phyloP scores from a whole-genome alignment of 1,140 invertebrate species.

The Trichogramma pretiosum region DNA sequence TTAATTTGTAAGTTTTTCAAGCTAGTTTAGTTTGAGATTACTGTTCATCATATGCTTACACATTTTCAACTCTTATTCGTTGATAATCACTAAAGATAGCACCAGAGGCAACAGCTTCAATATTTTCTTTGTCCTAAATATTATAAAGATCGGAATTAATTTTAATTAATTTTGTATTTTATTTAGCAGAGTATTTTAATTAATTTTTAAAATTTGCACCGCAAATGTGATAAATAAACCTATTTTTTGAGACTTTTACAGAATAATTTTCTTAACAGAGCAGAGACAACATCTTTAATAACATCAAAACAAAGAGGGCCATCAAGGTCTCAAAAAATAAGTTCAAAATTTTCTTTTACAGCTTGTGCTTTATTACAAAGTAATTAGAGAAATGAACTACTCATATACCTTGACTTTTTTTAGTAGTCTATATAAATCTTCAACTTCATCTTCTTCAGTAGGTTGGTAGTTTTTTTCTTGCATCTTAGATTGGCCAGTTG shows the following conservation, averaged over 20 bases:
- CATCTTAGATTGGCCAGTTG: constrained; percentile 70
- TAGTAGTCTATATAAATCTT: constrained; percentile 87
- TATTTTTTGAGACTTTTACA: not conserved
- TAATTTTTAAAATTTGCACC: constrained; percentile 3
- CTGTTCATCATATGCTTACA: constrained; percentile 57
- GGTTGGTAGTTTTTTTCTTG: constrained; percentile 76
- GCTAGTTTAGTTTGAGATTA: not conserved
- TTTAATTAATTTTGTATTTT: constrained; percentile 5
- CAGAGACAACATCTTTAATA: no score
- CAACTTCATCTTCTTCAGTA: constrained; percentile 93
- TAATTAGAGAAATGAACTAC: constrained; percentile 4
- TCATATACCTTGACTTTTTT: constrained; percentile 67
- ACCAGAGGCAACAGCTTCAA: constrained; percentile 91
- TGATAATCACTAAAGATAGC: constrained; percentile 98
- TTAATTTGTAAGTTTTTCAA: constrained; percentile 1
- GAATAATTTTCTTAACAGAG: not conserved
- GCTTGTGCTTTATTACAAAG: no score
- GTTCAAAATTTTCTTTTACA: not conserved
- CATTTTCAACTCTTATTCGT: constrained; percentile 92
- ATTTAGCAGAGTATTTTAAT: not conserved
- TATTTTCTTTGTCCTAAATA: constrained; percentile 64
- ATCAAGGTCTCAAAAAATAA: no score
- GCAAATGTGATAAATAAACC: no score
- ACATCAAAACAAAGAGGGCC: no score
- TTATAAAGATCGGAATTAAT: constrained; percentile 8